Evolutionary conservation across 2,797 vertebrate genomes (phyloP).

Genomic region (Phyllotis vaccarum): DNA sequence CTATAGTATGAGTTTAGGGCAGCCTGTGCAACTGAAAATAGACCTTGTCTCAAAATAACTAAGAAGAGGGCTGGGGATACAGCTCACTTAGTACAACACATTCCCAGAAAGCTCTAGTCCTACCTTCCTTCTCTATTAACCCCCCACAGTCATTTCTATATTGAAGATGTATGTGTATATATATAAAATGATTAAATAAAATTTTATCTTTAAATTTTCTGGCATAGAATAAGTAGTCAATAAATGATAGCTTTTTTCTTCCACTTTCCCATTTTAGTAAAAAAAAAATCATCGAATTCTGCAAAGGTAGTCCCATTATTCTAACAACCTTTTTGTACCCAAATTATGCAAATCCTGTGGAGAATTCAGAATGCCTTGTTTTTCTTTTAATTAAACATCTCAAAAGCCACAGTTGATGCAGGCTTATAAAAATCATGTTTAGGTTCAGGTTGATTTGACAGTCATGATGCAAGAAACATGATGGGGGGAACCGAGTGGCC

Average conservation of each 20-base stretch:
- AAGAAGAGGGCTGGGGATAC: not conserved
- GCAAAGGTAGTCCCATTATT: not conserved
- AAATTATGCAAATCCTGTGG: not conserved
- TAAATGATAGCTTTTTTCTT: slow-evolving; percentile 7
- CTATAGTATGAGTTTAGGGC: not conserved
- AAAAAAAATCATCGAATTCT: slow-evolving; percentile 26
- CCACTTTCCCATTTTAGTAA: not conserved
- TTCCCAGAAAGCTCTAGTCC: not conserved
- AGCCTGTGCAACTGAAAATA: not conserved
- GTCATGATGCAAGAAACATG: not conserved
- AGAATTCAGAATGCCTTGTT: slow-evolving; percentile 27
- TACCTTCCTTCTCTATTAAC: too few species aligned
- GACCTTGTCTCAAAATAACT: not conserved
- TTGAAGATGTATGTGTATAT: not conserved
- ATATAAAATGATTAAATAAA: slow-evolving; percentile 52
- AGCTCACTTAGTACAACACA: not conserved
- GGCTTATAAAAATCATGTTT: slow-evolving; percentile 52
- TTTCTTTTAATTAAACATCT: slow-evolving; percentile 56
- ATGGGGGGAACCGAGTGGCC: not conserved
- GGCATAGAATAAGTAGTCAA: slow-evolving; percentile 10
- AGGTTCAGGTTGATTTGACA: slow-evolving; percentile 49
- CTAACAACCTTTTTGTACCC: not conserved
- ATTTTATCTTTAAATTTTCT: slow-evolving; percentile 60
- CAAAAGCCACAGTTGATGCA: slow-evolving; percentile 10
- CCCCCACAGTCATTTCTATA: not conserved